Percentiles rank a stretch among this genome's conserved stretches.
Conservation (phyloP, 2,113 vertebrate species). For the Falco punctatus region DNA sequence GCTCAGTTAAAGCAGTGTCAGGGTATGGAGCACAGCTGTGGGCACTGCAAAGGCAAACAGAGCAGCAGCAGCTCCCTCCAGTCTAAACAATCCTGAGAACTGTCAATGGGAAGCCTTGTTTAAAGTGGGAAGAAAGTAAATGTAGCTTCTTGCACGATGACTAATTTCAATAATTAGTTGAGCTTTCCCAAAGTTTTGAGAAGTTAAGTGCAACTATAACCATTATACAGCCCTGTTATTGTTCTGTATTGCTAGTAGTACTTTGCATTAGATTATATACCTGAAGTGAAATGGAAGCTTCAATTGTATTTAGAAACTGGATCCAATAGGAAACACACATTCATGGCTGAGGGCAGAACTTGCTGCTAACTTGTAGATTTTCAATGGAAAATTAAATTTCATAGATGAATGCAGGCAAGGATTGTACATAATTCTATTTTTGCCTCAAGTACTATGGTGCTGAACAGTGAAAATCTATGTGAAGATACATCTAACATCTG, state of each 20-base stretch:
- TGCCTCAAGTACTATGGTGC: background rate
- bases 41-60: background rate
- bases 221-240: background rate
- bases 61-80: background rate
- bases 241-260: background rate
- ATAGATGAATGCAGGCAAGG: constrained; percentile 50
- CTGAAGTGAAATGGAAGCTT: constrained; percentile 1
- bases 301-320: background rate
- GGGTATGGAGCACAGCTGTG: background rate
- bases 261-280: background rate
- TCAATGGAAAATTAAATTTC: constrained; percentile 65
- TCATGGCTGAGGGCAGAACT: constrained; percentile 23
- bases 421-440: constrained; percentile 28
- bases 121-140: background rate
- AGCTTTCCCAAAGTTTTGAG: background rate
- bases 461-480: background rate
- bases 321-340: background rate
- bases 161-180: background rate
- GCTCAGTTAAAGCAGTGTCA: background rate
- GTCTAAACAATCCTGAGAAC: background rate
- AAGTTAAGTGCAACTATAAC: background rate
- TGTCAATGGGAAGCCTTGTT: background rate
- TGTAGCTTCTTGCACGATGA: background rate
- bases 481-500: constrained; percentile 22
- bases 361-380: constrained; percentile 51